phyloP scores from a whole-genome alignment of 2,797 vertebrate species.

The Loriculus beryllinus region DNA sequence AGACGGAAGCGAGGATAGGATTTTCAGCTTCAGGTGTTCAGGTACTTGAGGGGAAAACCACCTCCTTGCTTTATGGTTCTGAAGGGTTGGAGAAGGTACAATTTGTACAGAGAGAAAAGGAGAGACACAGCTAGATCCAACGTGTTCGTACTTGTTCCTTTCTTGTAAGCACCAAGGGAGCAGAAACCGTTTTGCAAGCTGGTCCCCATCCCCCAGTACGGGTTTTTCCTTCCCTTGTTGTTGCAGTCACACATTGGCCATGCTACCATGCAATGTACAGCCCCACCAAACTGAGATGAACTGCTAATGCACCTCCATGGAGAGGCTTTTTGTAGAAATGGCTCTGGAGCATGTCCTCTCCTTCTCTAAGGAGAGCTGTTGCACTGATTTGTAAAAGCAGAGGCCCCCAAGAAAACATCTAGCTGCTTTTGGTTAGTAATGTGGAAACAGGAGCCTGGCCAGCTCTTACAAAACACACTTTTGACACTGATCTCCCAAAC shows the following conservation, averaged over 20 bases:
- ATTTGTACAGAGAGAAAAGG: neutral
- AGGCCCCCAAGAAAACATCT: neutral
- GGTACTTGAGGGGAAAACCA: neutral
- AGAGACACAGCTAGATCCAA: neutral
- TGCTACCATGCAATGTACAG: fast-evolving
- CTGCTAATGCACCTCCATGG: fast-evolving
- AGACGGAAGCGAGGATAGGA: neutral
- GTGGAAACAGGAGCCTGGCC: slow-evolving; percentile 59
- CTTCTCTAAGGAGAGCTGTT: neutral
- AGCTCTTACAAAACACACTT: slow-evolving; percentile 60
- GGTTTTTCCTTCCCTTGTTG: neutral
- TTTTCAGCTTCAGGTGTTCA: slow-evolving; percentile 2
- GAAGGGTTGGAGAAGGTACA: neutral
- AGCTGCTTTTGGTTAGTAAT: slow-evolving; percentile 39
- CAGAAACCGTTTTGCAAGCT: neutral
- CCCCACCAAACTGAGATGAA: neutral
- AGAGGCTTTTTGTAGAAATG: neutral
- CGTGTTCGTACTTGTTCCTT: neutral
- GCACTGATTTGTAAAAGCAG: neutral
- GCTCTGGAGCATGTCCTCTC: neutral
- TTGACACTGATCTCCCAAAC: slow-evolving; percentile 59
- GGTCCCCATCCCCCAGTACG: neutral
- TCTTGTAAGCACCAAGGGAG: neutral
- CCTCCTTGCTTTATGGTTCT: neutral
- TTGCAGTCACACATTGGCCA: neutral